These are phyloP conservation scores for Sparidentex hasta DNA, from an alignment of 2,797 vertebrate genomes.

Conservation along the genomic window DNA sequence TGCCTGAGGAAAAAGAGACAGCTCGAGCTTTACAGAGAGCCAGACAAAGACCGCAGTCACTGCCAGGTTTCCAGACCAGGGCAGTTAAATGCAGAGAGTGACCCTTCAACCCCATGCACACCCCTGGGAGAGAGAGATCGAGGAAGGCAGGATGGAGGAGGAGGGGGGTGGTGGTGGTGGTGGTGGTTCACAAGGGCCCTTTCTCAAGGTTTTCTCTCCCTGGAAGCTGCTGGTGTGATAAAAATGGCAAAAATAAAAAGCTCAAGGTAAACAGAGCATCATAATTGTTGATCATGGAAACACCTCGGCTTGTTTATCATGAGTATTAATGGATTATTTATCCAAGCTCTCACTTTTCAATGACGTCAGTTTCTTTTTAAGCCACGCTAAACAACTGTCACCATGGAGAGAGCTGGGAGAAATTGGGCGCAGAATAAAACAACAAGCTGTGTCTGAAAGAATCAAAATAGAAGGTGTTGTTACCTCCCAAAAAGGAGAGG, in stretches of 20 bases:
- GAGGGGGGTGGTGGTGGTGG: conserved; percentile 23
- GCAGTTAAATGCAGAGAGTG: conserved; percentile 82
- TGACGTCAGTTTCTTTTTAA: conserved; percentile 47
- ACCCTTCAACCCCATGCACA: conserved; percentile 78
- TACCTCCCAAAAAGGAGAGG: conserved; percentile 40
- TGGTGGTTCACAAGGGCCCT: conserved; percentile 63
- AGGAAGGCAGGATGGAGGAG: conserved; percentile 61
- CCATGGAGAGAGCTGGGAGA: conserved; percentile 46
- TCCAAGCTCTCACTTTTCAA: conserved; percentile 22
- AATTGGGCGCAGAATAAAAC: conserved; percentile 54
- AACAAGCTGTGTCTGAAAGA: conserved; percentile 56
- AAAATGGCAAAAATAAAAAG: conserved; percentile 43
- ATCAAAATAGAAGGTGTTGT: conserved; percentile 47
- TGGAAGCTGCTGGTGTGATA: conserved; percentile 32
- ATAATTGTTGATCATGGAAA: conserved; percentile 46
- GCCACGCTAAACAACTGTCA: conserved; percentile 53
- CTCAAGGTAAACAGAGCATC: conserved; percentile 44
- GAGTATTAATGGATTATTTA: conserved; percentile 41
- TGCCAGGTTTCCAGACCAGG: conserved; percentile 82
- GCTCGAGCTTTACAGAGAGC: conserved; percentile 52
- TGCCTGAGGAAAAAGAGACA: conserved; percentile 45
- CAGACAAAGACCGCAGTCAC: conserved; percentile 84
- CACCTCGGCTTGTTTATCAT: conserved; percentile 51
- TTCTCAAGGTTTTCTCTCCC: conserved; percentile 69
- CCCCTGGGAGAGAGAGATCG: conserved; percentile 69